Percentiles rank a stretch among this genome's conserved stretches.
phyloP scores from a whole-genome alignment of 2,113 vertebrate species.

The Seriola rivoliana region DNA sequence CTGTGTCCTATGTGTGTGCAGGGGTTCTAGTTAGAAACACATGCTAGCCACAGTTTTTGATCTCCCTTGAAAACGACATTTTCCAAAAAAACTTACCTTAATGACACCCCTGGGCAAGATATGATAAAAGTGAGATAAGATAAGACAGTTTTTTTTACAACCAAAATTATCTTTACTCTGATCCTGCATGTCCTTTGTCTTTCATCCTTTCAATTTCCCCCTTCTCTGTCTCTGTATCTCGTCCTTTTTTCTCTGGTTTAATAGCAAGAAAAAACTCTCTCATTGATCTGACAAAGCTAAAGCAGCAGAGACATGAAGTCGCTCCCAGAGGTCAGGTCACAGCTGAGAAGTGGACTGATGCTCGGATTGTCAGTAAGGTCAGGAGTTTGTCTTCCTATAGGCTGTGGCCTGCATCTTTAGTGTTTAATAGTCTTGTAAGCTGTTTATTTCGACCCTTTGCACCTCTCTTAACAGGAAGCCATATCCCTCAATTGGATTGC shows the following conservation, averaged over 20 bases:
- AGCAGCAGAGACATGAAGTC: conserved; percentile 27
- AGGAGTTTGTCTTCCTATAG: conserved; percentile 30
- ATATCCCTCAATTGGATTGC: conserved; percentile 79
- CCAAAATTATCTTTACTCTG: conserved; percentile 50
- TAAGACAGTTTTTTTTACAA: conserved; percentile 41
- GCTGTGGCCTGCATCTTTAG: conserved; percentile 50
- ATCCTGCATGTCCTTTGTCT: conserved; percentile 40
- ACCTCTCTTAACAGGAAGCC: conserved; percentile 79
- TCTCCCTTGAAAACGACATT: conserved; percentile 56
- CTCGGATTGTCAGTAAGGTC: conserved; percentile 48
- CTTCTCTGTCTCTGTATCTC: conserved; percentile 2
- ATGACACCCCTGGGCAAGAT: conserved; percentile 59
- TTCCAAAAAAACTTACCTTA: conserved; percentile 41
- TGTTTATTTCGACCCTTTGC: conserved; percentile 80
- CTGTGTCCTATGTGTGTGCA: conserved; percentile 10
- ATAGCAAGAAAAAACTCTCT: conserved; percentile 37
- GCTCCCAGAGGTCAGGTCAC: conserved; percentile 45
- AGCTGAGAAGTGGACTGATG: conserved; percentile 44
- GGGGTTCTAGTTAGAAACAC: conserved; percentile 63
- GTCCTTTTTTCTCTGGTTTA: conserved; percentile 29
- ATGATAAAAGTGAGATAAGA: conserved; percentile 60
- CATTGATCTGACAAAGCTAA: conserved; percentile 26
- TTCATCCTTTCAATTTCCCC: conserved; percentile 24
- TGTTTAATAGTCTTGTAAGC: conserved; percentile 72
- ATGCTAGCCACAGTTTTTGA: conserved; percentile 62